Base-by-base conservation (phyloP, 2,797 vertebrate genomes). In the Sebastes trivittatus region DNA sequence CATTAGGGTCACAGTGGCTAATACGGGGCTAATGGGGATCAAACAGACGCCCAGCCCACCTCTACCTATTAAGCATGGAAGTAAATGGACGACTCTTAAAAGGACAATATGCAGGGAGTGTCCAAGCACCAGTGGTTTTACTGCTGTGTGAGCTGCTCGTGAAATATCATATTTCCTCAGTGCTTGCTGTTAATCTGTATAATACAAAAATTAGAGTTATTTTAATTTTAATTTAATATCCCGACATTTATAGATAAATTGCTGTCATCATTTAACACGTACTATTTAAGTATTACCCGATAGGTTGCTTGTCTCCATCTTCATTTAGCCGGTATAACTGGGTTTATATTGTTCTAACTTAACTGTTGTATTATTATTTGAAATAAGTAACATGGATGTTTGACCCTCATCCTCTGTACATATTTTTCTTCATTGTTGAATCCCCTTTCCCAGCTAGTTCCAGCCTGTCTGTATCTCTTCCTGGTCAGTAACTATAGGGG, bases 1-100 rank as follows among this genome's bases (percentile, higher is more conserved):
- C 94, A 93, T 95, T 92, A 90, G 92, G 94, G 95, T 96, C 94
- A 94, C 78, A 86, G 88, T 90, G 78, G 92, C 91, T 95, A 95
- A 95, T 94, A 93, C 78, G 73, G 72, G 90, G 88, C 91, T 95
- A 96, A 95, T 95, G 91, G 90, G 85, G 92, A 93, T 93, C 92
- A 93, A 89, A 91, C 49, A 88, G 89, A 82, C 6, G 71, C 87
- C 91, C 87, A 59, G 84, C 92, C 95, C 93, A 92, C 90, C 83
- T 90, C 91, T 82, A 88, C 80, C 88, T 90, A 92, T 94, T 93
- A 93, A 84, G 83, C 79, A 84, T 14, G 69, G 63, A 78, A 85
- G 86, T 87, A 89, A 88, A 89, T 87, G 87, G 75, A 74, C 62
- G 56, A 88, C 82, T 75, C 80, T 83, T 90, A 86, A 89, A 91